Evolutionary conservation across 2,113 vertebrate species (phyloP).

Genomic region (Nerophis lumbriciformis): DNA sequence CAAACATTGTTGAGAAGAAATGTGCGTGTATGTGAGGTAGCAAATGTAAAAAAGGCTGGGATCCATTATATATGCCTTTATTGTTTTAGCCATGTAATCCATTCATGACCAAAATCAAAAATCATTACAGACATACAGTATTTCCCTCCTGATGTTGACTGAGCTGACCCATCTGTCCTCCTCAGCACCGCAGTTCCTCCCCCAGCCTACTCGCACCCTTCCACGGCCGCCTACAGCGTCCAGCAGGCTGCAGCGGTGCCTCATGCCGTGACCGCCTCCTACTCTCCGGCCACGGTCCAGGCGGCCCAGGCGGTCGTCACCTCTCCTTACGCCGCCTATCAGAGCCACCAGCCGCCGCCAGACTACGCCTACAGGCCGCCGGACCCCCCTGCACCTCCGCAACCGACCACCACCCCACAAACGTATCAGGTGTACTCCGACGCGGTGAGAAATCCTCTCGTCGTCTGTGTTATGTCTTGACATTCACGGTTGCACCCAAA

Average conservation of each 20-base stretch:
- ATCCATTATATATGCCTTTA: no score
- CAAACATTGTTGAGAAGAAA: no score
- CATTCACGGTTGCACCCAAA: no score
- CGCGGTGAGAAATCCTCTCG: slow-evolving; percentile 38
- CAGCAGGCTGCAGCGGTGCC: slow-evolving; percentile 59
- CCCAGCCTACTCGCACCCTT: slow-evolving; percentile 60
- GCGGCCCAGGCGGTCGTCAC: slow-evolving; percentile 52
- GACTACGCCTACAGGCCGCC: slow-evolving; percentile 64
- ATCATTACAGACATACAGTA: not conserved
- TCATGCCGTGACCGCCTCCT: slow-evolving; percentile 62
- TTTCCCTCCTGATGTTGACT: not conserved
- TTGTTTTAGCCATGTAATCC: no score
- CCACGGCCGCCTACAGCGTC: slow-evolving; percentile 60
- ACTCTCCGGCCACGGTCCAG: slow-evolving; percentile 55
- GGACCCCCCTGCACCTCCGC: slow-evolving; percentile 45
- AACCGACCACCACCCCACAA: slow-evolving; percentile 63
- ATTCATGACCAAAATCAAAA: no score
- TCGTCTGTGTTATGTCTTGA: not conserved
- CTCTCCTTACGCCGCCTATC: slow-evolving; percentile 55
- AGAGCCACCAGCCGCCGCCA: slow-evolving; percentile 58
- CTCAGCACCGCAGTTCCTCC: slow-evolving; percentile 64
- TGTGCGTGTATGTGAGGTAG: no score
- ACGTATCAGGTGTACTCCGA: slow-evolving; percentile 73
- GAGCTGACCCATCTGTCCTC: not conserved
- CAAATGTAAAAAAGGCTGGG: no score